A percentile compares a stretch with the other conserved stretches of the same genome.
phyloP scores from a whole-genome alignment of 1,140 invertebrate species.

The Laupala kohalensis region DNA sequence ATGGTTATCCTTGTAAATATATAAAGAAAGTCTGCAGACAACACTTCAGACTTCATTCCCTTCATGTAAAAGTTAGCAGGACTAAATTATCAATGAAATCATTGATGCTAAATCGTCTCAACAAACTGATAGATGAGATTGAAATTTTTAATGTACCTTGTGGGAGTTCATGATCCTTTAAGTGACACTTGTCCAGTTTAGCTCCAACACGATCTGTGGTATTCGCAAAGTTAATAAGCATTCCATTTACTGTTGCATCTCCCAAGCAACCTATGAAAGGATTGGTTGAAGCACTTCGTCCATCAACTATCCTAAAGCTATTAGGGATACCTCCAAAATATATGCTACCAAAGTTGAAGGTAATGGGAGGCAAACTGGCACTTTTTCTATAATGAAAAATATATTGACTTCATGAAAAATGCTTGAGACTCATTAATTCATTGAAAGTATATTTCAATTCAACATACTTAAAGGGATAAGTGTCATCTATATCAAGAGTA shows the following conservation, averaged over 20 bases:
- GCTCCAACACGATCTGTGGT: constrained; percentile 46
- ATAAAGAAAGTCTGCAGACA: no score
- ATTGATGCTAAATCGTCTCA: no score
- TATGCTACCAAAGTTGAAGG: constrained; percentile 48
- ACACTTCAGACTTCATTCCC: no score
- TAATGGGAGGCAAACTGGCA: constrained; percentile 36
- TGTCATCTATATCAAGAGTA: constrained; percentile 74
- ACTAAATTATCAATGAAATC: no score
- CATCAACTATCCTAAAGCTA: constrained; percentile 31
- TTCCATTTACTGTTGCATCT: constrained; percentile 71
- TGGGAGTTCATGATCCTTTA: not conserved
- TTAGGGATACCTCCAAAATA: constrained; percentile 76
- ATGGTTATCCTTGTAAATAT: no score
- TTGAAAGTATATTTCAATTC: not conserved
- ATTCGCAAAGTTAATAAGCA: constrained; percentile 67
- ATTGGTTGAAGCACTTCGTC: constrained; percentile 26
- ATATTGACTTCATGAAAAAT: not conserved
- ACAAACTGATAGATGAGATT: no score
- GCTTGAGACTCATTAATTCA: not conserved
- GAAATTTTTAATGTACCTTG: no score
- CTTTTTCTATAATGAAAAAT: constrained; percentile 32
- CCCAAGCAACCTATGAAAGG: constrained; percentile 74
- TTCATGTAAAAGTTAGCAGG: no score
- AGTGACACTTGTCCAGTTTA: constrained; percentile 45
- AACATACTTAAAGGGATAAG: constrained; percentile 42